Conservation (phyloP, 2,888 invertebrate genomes). For the Zhuqinia jingwanae region DNA sequence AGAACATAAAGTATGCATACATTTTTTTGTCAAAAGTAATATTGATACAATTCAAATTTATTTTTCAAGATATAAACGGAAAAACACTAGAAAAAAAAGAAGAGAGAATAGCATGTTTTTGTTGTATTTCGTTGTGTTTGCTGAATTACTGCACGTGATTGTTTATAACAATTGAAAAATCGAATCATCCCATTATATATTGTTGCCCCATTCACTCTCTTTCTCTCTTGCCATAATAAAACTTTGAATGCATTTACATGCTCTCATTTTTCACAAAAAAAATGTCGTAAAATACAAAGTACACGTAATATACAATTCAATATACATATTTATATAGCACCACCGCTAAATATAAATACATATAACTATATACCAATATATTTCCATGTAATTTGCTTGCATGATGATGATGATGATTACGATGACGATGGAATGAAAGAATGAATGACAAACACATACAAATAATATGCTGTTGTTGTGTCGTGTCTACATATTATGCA, state of each 20-base stretch:
- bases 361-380: too few species aligned
- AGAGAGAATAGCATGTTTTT: not conserved
- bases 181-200: conserved; percentile 58
- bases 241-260: conserved; percentile 31
- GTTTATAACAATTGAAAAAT: conserved; percentile 61
- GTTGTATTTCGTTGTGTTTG: conserved; percentile 18
- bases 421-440: conserved; percentile 18
- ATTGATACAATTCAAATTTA: too few species aligned
- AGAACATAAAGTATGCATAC: too few species aligned
- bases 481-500: conserved; percentile 21
- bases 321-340: too few species aligned
- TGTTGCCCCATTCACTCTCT: conserved; percentile 42
- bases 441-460: conserved; percentile 31
- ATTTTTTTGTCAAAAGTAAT: too few species aligned
- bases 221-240: conserved; percentile 37
- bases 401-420: conserved; percentile 36
- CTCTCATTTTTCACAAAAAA: conserved; percentile 19
- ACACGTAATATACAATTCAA: conserved; percentile 29
- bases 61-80: conserved; percentile 50
- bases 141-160: conserved; percentile 55
- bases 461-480: conserved; percentile 4
- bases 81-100: conserved; percentile 36
- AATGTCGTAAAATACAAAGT: not conserved
- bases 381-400: conserved; percentile 46
- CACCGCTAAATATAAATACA: too few species aligned